Percentiles rank a stretch among this genome's conserved stretches.
Evolutionary conservation across 35 echinoderm and acorn worm genomes (phyloP).

Genomic region (Anneissia japonica): DNA sequence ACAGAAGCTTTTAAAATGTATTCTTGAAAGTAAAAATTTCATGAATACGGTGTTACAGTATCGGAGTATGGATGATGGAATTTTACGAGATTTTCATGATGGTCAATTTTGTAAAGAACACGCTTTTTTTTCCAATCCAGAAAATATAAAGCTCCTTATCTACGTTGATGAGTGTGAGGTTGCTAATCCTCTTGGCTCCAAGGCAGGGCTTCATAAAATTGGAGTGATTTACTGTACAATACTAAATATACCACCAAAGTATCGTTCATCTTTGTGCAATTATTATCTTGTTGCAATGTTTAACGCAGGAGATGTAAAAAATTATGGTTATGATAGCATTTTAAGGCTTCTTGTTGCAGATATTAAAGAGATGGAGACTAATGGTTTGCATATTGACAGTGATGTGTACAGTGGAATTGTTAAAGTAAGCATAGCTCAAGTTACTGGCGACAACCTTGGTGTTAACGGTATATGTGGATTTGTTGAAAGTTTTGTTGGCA

Average conservation of each 20-base stretch:
- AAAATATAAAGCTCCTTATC: constrained; percentile 8
- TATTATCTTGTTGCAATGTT: no score
- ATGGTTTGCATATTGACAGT: constrained; percentile 28
- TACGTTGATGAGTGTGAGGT: constrained; percentile 52
- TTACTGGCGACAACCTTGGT: constrained; percentile 37
- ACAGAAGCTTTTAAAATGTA: constrained; percentile 19
- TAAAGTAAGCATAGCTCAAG: constrained; percentile 36
- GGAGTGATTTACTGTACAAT: constrained; percentile 25
- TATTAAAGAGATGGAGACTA: constrained; percentile 1
- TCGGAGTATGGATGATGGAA: background rate
- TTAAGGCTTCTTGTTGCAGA: no score
- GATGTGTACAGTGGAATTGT: constrained; percentile 42
- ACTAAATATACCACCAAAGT: constrained; percentile 24
- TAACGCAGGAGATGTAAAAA: no score
- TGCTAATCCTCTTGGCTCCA: constrained; percentile 9
- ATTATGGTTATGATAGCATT: no score
- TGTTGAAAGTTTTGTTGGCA: constrained; percentile 38
- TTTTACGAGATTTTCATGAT: constrained; percentile 25
- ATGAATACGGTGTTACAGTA: background rate
- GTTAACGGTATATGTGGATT: constrained; percentile 21
- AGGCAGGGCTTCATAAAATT: constrained; percentile 16
- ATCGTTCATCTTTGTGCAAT: constrained; percentile 25
- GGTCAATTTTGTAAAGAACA: constrained; percentile 1
- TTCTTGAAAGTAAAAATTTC: constrained; percentile 5
- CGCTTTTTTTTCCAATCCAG: background rate